A percentile compares a stretch with the other conserved stretches of the same genome.
phyloP scores from a whole-genome alignment of 2,888 invertebrate species.

The Xylota sylvarum region DNA sequence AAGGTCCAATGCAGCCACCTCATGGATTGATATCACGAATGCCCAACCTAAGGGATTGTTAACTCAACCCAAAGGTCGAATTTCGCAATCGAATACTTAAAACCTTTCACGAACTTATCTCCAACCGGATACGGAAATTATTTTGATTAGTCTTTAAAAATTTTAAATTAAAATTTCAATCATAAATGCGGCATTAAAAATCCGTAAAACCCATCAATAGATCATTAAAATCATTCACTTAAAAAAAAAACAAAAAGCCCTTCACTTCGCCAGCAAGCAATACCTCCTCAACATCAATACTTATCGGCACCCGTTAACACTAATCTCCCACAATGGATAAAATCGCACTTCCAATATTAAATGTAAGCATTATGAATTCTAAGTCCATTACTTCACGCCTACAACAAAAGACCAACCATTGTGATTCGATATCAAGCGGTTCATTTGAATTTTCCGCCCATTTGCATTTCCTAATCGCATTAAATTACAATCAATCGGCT shows the following conservation, averaged over 20 bases:
- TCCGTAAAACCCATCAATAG: not conserved
- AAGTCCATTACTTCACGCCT: not conserved
- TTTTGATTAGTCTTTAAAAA: not conserved
- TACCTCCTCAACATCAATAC: too few species aligned
- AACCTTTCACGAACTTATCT: not conserved
- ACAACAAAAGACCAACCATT: not conserved
- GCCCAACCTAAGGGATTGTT: constrained; percentile 1
- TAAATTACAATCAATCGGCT: not conserved
- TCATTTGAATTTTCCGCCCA: constrained; percentile 12
- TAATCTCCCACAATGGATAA: not conserved
- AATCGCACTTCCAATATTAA: not conserved
- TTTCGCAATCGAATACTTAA: not conserved
- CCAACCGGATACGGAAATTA: constrained; percentile 4
- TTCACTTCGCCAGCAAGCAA: not conserved
- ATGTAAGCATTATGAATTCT: not conserved
- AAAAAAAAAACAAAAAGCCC: not conserved
- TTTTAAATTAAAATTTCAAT: not conserved
- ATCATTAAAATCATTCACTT: not conserved
- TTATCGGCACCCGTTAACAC: constrained; percentile 4
- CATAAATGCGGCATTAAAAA: not conserved
- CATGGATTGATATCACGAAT: not conserved
- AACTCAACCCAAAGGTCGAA: not conserved
- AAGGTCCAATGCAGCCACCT: not conserved
- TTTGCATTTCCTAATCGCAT: constrained; percentile 18
- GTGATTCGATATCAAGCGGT: not conserved